Evolutionary conservation across 2,888 invertebrate genomes (phyloP), one percentile per base, ranked within the genome.

Genomic region (Gnatocerus cornutus): DNA sequence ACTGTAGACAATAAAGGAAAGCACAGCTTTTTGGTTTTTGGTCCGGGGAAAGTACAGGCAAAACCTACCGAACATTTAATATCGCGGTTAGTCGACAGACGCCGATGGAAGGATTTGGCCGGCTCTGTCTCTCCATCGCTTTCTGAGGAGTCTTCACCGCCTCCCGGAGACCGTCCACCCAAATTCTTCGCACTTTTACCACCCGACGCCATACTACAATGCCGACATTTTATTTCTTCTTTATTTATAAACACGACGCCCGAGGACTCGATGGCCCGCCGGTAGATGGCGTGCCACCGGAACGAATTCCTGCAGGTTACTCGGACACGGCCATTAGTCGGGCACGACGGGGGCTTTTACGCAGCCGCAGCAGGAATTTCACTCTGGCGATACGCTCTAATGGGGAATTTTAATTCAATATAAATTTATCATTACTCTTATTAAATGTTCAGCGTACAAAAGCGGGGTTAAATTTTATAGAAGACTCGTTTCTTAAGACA

Each of bases 81-180:
- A 85, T 92, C 92, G 85, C 91, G 92, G 86, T 93, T 93, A 71
- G 93, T 94, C 71, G 94, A 94, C 83, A 94, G 89, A 80, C 93
- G 90, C 81, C 94, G 88, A 81, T 92, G 90, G 84, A 93, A 91
- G 77, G 90, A 90, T 83, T 88, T 89, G 75, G 91, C 93, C 79
- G 92, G 92, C 83, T 93, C 94, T 67, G 91, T 90, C 84, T 94
- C 94, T 84, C 91, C 92, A 84, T 95, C 95, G 86, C 94, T 94
- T 83, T 94, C 94, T 30, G 93, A 90, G 71, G 91, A 90, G 76
- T 90, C 90, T 76, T 90, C 91, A 71, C 76, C 78, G 61, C 62
- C 70, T n/a, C 79, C 81, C 71, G 82, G 79, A 74, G 81, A 80
- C 75, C 75, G 74, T 76, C 80, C 79, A 77, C 81, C 80, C 78